These are phyloP conservation scores for Steinernema feltiae DNA, from an alignment of 1,140 invertebrate species.

Conservation along the genomic window DNA sequence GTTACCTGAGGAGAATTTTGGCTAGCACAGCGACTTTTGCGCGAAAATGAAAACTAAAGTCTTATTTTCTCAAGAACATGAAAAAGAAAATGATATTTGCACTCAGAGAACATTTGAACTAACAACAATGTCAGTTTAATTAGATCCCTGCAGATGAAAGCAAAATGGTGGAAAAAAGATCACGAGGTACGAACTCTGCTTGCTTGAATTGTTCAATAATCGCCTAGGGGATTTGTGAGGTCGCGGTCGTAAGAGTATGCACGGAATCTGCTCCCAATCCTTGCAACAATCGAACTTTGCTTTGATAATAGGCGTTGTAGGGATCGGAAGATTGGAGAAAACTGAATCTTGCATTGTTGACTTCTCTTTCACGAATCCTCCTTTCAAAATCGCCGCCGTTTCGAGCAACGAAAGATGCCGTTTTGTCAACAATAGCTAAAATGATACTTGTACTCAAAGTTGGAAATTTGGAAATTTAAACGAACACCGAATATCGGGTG, in stretches of 20 bases:
- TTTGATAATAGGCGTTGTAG: conserved; percentile 96
- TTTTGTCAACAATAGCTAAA: conserved; percentile 64
- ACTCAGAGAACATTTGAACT: too few relatives aligned
- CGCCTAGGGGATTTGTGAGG: conserved; percentile 73
- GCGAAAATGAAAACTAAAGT: too few relatives aligned
- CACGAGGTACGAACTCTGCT: conserved; percentile 82
- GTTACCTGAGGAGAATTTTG: too few relatives aligned
- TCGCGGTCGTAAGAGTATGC: conserved; percentile 61
- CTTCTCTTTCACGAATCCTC: conserved; percentile 62
- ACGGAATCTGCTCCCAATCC: conserved; percentile 36
- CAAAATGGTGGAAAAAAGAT: conserved; percentile 61
- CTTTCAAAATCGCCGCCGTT: conserved; percentile 64
- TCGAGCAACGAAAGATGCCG: conserved; percentile 63
- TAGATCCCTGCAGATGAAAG: conserved; percentile 70
- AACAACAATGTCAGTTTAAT: conserved; percentile 97
- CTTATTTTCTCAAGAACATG: too few relatives aligned
- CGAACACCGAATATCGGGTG: conserved; percentile 97
- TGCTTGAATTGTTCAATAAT: conserved; percentile 72
- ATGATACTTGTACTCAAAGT: conserved; percentile 6
- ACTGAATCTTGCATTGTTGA: conserved; percentile 63
- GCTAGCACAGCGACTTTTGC: too few relatives aligned
- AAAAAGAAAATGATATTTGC: too few relatives aligned
- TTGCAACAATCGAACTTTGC: conserved; percentile 70
- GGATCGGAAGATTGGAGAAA: conserved; percentile 86
- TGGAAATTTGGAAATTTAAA: conserved; percentile 62